phyloP scores from a whole-genome alignment of 2,113 vertebrate species.

The Eidolon helvum region DNA sequence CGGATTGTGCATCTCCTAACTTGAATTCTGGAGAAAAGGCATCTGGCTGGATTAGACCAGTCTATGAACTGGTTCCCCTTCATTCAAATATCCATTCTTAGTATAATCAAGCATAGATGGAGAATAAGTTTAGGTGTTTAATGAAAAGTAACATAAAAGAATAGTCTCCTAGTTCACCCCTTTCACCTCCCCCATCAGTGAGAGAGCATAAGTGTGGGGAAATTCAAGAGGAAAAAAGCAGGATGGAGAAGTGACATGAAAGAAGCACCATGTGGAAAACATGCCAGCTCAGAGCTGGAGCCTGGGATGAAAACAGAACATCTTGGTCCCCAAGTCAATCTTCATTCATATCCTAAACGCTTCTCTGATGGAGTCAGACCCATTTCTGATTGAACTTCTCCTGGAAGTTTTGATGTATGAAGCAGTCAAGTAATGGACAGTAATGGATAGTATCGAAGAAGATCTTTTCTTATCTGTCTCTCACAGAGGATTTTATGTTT shows the following conservation, averaged over 20 bases:
- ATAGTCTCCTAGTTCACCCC: not conserved
- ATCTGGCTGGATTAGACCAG: not conserved
- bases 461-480: conserved; percentile 24
- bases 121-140: not conserved
- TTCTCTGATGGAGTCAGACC: conserved; percentile 9
- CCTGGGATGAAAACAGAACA: not conserved
- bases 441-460: conserved; percentile 31
- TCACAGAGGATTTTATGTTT: conserved; percentile 37
- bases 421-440: conserved; percentile 34
- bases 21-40: not conserved
- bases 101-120: not conserved
- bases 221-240: not conserved
- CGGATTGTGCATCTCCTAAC: not conserved
- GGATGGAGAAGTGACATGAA: not conserved
- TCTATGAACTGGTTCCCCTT: not conserved
- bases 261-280: not conserved
- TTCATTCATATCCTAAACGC: not conserved
- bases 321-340: not conserved
- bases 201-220: not conserved
- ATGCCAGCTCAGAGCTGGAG: not conserved
- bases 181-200: not conserved
- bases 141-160: not conserved
- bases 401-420: conserved; percentile 48
- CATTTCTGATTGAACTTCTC: conserved; percentile 37
- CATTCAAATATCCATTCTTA: not conserved